Evolutionary conservation across 2,888 invertebrate species (phyloP).

Genomic region (Hedya salicella): DNA sequence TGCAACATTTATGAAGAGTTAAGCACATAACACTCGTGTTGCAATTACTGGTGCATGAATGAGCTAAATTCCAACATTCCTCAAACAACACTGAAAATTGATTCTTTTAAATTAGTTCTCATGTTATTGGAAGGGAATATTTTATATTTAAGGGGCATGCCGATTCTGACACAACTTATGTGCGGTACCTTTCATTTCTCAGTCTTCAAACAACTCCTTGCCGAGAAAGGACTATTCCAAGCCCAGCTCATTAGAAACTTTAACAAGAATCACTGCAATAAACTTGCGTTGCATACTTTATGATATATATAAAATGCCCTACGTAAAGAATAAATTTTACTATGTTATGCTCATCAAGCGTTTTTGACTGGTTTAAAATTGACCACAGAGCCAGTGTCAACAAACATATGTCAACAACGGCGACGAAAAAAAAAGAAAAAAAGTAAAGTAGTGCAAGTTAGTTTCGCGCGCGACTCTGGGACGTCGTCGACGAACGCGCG

Average conservation of each 20-base stretch:
- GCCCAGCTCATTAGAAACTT: slow-evolving; percentile 32
- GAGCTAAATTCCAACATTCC: slow-evolving; percentile 27
- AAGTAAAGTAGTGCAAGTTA: slow-evolving; percentile 26
- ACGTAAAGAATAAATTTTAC: not conserved
- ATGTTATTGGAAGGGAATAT: slow-evolving; percentile 7
- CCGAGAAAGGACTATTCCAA: slow-evolving; percentile 48
- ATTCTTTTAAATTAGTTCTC: slow-evolving; percentile 15
- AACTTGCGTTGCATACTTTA: slow-evolving; percentile 2
- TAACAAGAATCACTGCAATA: slow-evolving; percentile 7
- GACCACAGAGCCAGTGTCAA: slow-evolving; percentile 31
- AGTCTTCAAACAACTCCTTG: slow-evolving; percentile 59
- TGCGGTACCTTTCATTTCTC: slow-evolving; percentile 72
- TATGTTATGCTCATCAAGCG: slow-evolving; percentile 7
- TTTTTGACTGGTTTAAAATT: not conserved
- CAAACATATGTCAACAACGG: slow-evolving; percentile 36
- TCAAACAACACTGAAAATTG: slow-evolving; percentile 14
- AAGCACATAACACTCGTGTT: slow-evolving; percentile 47
- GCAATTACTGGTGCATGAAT: slow-evolving; percentile 45
- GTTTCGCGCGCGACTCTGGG: slow-evolving; percentile 29
- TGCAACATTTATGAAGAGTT: slow-evolving; percentile 50
- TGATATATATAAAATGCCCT: not conserved
- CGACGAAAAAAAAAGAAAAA: slow-evolving; percentile 20
- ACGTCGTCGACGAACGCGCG: slow-evolving; percentile 61
- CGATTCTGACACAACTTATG: slow-evolving; percentile 45
- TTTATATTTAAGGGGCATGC: slow-evolving; percentile 50